These are phyloP conservation scores for Rutilus rutilus DNA, from an alignment of 2,113 vertebrate genomes.

Conservation along the genomic window DNA sequence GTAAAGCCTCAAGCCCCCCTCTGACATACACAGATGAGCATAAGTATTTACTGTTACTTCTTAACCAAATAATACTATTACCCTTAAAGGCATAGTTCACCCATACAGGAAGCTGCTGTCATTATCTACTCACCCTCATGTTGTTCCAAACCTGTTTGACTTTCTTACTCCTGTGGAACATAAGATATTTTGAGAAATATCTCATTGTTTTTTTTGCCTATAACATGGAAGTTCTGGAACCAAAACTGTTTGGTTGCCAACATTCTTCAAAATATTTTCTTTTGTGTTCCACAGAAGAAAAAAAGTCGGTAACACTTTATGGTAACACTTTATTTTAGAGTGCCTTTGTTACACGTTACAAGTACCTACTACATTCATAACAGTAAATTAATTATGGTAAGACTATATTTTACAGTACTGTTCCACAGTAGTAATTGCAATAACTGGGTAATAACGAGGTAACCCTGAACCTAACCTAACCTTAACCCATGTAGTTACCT, in stretches of 20 bases:
- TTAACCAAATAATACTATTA: constrained; percentile 13
- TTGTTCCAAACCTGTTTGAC: not conserved
- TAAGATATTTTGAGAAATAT: not conserved
- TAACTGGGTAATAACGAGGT: too few relatives aligned
- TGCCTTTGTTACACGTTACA: not conserved
- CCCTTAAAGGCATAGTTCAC: not conserved
- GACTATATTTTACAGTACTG: too few relatives aligned
- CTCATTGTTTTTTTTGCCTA: too few relatives aligned
- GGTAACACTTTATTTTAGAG: not conserved
- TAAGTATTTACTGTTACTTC: constrained; percentile 11
- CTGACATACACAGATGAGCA: constrained; percentile 8
- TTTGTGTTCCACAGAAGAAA: too few relatives aligned
- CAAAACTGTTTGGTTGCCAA: too few relatives aligned
- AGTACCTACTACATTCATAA: not conserved
- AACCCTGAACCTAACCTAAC: too few relatives aligned
- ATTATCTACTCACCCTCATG: not conserved
- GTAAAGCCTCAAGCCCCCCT: constrained; percentile 34
- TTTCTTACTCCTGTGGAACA: not conserved
- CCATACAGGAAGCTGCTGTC: not conserved
- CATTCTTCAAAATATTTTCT: too few relatives aligned
- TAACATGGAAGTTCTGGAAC: too few relatives aligned
- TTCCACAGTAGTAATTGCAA: too few relatives aligned
- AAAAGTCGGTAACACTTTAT: too few relatives aligned
- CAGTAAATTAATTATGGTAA: not conserved
- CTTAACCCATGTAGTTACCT: too few relatives aligned